phyloP scores from a whole-genome alignment of 2,113 vertebrate genomes.

The Plotosus lineatus region DNA sequence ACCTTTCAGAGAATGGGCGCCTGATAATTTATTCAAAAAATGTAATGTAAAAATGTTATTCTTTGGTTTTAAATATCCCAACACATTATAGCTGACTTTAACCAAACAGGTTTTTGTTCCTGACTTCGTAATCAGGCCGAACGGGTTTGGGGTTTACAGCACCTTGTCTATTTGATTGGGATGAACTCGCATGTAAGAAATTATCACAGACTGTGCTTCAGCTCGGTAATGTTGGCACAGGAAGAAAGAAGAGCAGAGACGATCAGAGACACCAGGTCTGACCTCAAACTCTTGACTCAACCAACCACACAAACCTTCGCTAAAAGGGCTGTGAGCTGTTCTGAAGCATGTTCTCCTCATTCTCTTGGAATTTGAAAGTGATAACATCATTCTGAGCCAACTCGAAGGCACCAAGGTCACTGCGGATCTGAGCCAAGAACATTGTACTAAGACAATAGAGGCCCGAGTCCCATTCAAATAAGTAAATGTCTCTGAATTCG shows the following conservation, averaged over 20 bases:
- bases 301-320: not conserved
- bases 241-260: conserved; percentile 21
- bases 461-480: conserved; percentile 27
- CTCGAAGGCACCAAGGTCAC: conserved; percentile 32
- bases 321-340: conserved; percentile 25
- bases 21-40: no score
- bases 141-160: not conserved
- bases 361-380: conserved; percentile 13
- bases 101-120: not conserved
- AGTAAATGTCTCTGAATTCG: conserved; percentile 23
- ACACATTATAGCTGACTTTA: not conserved
- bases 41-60: conserved; percentile 30
- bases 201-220: conserved; percentile 40
- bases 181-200: conserved; percentile 44
- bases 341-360: conserved; percentile 17
- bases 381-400: conserved; percentile 9
- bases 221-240: conserved; percentile 47
- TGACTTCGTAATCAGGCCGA: not conserved
- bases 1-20: not conserved
- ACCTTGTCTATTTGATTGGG: conserved; percentile 31
- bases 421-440: conserved; percentile 5
- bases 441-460: conserved; percentile 25
- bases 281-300: conserved; percentile 33
- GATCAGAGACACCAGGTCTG: conserved; percentile 23
- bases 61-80: conserved; percentile 29